Percentiles rank a stretch among this genome's conserved stretches.
phyloP scores from a whole-genome alignment of 2,113 vertebrate species.

The Centropristis striata region DNA sequence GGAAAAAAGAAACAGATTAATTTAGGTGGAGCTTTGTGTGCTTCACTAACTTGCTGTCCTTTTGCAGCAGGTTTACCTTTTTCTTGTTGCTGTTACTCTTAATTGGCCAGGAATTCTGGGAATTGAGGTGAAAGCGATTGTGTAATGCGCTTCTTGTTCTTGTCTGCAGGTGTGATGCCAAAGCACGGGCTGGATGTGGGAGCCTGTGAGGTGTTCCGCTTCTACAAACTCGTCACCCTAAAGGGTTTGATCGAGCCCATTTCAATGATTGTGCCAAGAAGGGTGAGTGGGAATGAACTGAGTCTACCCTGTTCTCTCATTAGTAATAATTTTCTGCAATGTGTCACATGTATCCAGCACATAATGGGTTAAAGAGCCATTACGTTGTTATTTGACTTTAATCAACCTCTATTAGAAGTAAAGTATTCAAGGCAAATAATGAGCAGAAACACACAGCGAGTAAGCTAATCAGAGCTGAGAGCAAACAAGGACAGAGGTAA shows the following conservation, averaged over 20 bases:
- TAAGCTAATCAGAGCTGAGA: neutral
- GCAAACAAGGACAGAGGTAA: neutral
- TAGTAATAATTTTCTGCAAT: neutral
- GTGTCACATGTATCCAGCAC: neutral
- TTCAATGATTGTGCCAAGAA: conserved; percentile 98
- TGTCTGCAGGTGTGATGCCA: conserved; percentile 94
- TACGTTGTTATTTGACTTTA: neutral
- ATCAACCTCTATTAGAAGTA: neutral
- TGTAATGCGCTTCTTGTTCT: too few relatives aligned
- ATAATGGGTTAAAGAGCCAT: neutral
- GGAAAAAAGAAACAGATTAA: neutral
- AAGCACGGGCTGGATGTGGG: conserved; percentile 96
- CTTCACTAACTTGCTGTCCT: neutral
- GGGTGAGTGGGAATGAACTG: conserved; percentile 88
- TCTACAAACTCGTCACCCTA: conserved; percentile 97
- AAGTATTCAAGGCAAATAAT: neutral
- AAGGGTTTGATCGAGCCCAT: conserved; percentile 97
- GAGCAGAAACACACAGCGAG: neutral
- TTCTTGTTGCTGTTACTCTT: neutral
- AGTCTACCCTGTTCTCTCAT: neutral
- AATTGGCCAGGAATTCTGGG: neutral
- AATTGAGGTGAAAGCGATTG: neutral
- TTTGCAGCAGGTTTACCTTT: neutral
- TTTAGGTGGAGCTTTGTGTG: neutral
- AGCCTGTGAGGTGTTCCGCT: conserved; percentile 95